phyloP scores from a whole-genome alignment of 30 jellyfish, hydroid and myxozoan species.

The Catostylus mosaicus region DNA sequence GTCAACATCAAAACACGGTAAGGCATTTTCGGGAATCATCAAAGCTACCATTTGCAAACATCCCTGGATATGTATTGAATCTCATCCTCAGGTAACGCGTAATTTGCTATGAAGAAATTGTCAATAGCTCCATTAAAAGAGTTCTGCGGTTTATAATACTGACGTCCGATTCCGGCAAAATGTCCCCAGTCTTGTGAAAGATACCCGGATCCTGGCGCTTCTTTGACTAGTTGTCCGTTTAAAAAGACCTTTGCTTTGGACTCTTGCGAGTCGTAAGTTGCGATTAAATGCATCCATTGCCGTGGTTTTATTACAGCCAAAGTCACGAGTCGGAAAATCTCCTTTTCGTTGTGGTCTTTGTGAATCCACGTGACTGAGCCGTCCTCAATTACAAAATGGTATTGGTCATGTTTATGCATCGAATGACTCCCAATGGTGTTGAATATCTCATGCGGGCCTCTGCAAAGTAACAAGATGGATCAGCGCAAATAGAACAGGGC shows the following conservation, averaged over 20 bases:
- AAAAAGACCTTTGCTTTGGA: slow-evolving; percentile 78
- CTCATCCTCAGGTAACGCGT: slow-evolving; percentile 86
- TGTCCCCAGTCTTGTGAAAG: slow-evolving; percentile 96
- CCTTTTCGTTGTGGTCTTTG: slow-evolving; percentile 76
- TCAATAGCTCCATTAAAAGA: slow-evolving; percentile 81
- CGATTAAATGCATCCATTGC: slow-evolving; percentile 82
- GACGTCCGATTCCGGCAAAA: slow-evolving; percentile 87
- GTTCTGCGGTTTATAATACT: slow-evolving; percentile 68
- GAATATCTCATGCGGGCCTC: slow-evolving; percentile 79
- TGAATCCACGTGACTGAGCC: slow-evolving; percentile 78
- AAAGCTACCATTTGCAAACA: slow-evolving; percentile 68
- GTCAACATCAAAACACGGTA: too few species aligned
- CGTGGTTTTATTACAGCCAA: slow-evolving; percentile 82
- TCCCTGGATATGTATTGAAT: slow-evolving; percentile 71
- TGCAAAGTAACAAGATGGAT: not conserved
- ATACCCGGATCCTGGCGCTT: slow-evolving; percentile 81
- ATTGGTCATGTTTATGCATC: slow-evolving; percentile 89
- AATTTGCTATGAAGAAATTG: slow-evolving; percentile 75
- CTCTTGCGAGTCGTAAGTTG: slow-evolving; percentile 88
- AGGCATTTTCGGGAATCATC: too few species aligned
- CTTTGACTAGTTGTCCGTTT: slow-evolving; percentile 82
- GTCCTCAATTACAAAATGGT: slow-evolving; percentile 69
- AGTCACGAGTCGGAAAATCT: slow-evolving; percentile 66
- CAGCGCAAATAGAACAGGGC: not conserved
- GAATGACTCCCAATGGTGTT: slow-evolving; percentile 90